These are phyloP conservation scores for Helicorthomorpha holstii DNA, from an alignment of 1,140 invertebrate species.

Conservation along the genomic window DNA sequence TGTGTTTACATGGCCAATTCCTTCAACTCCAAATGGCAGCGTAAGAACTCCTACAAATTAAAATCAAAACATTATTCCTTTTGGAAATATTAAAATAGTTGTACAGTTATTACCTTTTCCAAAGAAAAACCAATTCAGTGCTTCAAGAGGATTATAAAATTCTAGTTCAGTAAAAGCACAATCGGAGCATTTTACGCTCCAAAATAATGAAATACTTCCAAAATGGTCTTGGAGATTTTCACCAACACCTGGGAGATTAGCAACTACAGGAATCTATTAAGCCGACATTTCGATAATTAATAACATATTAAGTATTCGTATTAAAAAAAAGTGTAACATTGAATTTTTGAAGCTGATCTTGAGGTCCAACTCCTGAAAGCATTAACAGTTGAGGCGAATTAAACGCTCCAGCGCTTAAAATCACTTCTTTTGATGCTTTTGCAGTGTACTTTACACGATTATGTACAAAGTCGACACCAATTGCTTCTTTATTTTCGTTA, in stretches of 20 bases:
- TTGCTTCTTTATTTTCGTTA: conserved; percentile 45
- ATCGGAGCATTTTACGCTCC: conserved; percentile 59
- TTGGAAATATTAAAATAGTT: too few species aligned
- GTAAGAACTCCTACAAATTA: conserved; percentile 16
- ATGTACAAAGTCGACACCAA: conserved; percentile 57
- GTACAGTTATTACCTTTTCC: too few species aligned
- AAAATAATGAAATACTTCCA: conserved; percentile 61
- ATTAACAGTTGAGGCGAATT: conserved; percentile 38
- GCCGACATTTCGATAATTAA: background rate
- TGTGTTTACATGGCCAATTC: conserved; percentile 44
- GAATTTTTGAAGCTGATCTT: conserved; percentile 29
- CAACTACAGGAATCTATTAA: conserved; percentile 10
- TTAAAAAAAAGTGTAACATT: too few species aligned
- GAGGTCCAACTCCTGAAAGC: conserved; percentile 39
- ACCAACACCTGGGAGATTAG: conserved; percentile 36
- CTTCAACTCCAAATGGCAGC: conserved; percentile 37
- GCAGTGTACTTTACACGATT: conserved; percentile 34
- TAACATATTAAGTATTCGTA: background rate
- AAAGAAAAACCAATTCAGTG: too few species aligned
- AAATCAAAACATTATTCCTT: conserved; percentile 19
- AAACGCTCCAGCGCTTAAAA: conserved; percentile 37
- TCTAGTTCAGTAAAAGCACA: too few species aligned
- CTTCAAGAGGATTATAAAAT: too few species aligned
- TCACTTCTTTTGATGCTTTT: conserved; percentile 18
- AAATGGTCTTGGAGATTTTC: conserved; percentile 72